These are phyloP conservation scores for Terrapene triunguis DNA, from an alignment of 2,113 vertebrate species.

Conservation along the genomic window DNA sequence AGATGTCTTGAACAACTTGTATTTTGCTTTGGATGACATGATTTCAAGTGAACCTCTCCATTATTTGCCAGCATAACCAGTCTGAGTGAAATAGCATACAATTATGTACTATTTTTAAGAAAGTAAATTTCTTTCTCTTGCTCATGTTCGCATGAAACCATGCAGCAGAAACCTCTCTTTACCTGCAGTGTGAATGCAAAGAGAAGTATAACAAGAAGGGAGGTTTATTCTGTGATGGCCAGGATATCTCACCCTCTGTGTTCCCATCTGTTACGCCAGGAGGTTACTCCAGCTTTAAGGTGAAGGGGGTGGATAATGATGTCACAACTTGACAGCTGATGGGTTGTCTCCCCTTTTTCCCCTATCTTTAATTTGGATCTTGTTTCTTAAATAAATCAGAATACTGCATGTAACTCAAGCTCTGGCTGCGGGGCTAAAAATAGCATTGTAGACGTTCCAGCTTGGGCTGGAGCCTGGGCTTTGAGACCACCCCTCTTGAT, in stretches of 20 bases:
- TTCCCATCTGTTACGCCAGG: not conserved
- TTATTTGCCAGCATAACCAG: not conserved
- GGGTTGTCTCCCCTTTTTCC: not conserved
- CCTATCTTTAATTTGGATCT: not conserved
- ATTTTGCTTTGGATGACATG: not conserved
- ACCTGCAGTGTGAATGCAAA: not conserved
- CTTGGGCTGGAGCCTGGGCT: not conserved
- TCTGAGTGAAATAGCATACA: not conserved
- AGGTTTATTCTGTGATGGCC: not conserved
- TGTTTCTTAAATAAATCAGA: fast-evolving
- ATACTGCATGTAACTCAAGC: not conserved
- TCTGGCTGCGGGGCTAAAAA: not conserved
- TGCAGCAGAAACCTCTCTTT: not conserved
- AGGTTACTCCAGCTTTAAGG: not conserved
- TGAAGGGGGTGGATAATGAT: not conserved
- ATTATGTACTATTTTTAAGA: not conserved
- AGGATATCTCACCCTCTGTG: not conserved
- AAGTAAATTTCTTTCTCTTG: not conserved
- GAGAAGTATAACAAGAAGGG: not conserved
- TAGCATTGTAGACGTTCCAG: not conserved
- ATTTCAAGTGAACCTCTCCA: not conserved
- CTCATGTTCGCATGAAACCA: not conserved
- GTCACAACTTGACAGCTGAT: not conserved
- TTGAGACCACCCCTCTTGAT: not conserved
- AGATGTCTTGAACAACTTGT: not conserved